A percentile compares a stretch with the other conserved stretches of the same genome.
These are phyloP conservation scores for Rotaria socialis DNA, from an alignment of 2,888 invertebrate species.

Conservation along the genomic window DNA sequence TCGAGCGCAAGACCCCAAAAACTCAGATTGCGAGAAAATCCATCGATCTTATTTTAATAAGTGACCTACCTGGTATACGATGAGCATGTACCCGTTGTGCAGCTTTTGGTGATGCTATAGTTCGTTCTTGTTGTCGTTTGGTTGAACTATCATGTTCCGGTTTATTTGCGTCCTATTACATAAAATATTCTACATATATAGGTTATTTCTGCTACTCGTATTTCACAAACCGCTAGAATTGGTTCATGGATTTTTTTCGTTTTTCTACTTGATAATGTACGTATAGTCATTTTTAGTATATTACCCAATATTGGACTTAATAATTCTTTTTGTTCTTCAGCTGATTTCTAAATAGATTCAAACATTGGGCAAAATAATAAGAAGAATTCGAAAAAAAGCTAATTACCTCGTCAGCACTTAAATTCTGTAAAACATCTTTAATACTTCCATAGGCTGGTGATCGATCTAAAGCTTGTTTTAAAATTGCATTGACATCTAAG, in stretches of 20 bases:
- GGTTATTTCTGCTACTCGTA: background rate
- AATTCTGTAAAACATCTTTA: background rate
- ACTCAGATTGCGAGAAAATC: too few relatives aligned
- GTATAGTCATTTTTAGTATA: conserved; percentile 31
- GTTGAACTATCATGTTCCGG: background rate
- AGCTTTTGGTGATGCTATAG: background rate
- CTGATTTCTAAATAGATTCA: background rate
- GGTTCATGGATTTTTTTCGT: background rate
- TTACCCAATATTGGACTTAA: conserved; percentile 7
- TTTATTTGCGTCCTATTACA: background rate
- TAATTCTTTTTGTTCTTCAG: conserved; percentile 11
- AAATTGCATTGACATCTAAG: conserved; percentile 1
- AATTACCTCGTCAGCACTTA: background rate
- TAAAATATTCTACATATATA: background rate
- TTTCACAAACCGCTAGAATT: background rate
- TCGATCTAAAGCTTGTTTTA: conserved; percentile 25
- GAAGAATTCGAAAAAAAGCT: too few relatives aligned
- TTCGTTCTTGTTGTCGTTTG: background rate
- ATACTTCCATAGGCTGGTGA: conserved; percentile 28
- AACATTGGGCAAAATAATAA: too few relatives aligned
- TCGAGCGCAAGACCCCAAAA: too few relatives aligned
- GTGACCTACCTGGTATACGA: background rate
- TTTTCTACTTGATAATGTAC: conserved; percentile 1
- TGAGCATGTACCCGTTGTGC: background rate
- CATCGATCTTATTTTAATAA: too few relatives aligned